Percentiles rank a stretch among this genome's conserved stretches.
phyloP scores from a whole-genome alignment of 1,140 invertebrate species.

The Drosophila baimaii region DNA sequence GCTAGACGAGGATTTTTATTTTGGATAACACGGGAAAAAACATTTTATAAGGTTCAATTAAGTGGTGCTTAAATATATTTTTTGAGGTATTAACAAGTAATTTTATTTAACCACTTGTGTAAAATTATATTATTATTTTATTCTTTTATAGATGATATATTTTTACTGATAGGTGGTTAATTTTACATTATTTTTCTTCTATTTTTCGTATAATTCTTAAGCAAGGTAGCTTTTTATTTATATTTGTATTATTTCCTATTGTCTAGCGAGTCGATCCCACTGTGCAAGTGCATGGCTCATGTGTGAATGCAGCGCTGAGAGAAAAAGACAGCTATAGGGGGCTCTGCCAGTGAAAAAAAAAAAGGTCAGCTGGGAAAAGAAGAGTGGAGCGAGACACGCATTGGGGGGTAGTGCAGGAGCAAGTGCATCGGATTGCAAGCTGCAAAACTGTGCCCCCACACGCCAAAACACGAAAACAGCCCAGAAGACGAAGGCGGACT shows the following conservation, averaged over 20 bases:
- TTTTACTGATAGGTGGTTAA: no score
- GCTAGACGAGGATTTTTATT: neutral
- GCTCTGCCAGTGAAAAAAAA: neutral
- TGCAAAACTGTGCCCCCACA: slow-evolving; percentile 57
- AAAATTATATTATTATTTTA: no score
- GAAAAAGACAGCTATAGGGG: slow-evolving; percentile 24
- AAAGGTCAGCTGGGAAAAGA: neutral
- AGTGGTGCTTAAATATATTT: neutral
- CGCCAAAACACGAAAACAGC: slow-evolving; percentile 71
- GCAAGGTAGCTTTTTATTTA: neutral
- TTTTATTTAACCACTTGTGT: no score
- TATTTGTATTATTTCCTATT: neutral
- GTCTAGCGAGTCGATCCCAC: slow-evolving; percentile 1
- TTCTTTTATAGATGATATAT: no score
- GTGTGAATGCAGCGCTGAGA: slow-evolving; percentile 20
- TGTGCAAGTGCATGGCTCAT: slow-evolving; percentile 54
- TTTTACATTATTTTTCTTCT: no score
- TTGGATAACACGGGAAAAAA: neutral
- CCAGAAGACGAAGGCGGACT: slow-evolving; percentile 72
- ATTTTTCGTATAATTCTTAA: no score
- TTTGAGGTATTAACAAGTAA: no score
- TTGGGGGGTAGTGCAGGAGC: neutral
- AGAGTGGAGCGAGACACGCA: neutral
- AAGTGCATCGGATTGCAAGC: slow-evolving; percentile 53
- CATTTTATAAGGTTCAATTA: neutral